phyloP scores from a whole-genome alignment of 2,113 vertebrate genomes.

The Pelecanus crispus region DNA sequence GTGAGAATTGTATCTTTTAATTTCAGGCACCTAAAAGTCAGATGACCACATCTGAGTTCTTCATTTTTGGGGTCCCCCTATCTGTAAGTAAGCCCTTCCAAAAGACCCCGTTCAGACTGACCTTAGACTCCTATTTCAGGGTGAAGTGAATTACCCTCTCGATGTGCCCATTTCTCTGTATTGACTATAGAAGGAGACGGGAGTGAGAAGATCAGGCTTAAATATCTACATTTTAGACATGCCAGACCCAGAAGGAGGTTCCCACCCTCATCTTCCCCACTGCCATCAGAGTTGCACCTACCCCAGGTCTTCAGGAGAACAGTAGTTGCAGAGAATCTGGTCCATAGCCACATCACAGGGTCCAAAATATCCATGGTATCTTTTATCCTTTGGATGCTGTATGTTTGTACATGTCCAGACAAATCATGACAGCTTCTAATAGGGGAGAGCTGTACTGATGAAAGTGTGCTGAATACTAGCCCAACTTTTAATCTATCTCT shows the following conservation, averaged over 20 bases:
- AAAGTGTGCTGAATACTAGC: background rate
- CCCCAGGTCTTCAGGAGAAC: background rate
- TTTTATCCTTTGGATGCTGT: background rate
- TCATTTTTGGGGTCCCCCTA: background rate
- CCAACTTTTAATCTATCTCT: background rate
- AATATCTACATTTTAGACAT: background rate
- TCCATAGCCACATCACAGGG: background rate
- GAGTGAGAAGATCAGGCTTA: background rate
- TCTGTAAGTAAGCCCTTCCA: background rate
- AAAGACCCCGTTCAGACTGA: background rate
- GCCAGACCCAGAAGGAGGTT: background rate
- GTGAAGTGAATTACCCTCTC: background rate
- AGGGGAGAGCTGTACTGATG: background rate
- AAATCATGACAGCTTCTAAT: background rate
- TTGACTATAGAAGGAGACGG: background rate
- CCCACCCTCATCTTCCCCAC: background rate
- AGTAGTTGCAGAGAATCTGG: too few species aligned
- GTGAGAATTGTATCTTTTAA: background rate
- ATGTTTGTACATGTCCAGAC: background rate
- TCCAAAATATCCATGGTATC: background rate
- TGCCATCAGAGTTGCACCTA: background rate
- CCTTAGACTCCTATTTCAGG: background rate
- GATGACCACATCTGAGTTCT: background rate
- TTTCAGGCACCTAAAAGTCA: background rate
- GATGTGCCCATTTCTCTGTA: background rate